These are phyloP conservation scores for Sapajus apella DNA, from an alignment of 2,113 vertebrate genomes.

Conservation along the genomic window DNA sequence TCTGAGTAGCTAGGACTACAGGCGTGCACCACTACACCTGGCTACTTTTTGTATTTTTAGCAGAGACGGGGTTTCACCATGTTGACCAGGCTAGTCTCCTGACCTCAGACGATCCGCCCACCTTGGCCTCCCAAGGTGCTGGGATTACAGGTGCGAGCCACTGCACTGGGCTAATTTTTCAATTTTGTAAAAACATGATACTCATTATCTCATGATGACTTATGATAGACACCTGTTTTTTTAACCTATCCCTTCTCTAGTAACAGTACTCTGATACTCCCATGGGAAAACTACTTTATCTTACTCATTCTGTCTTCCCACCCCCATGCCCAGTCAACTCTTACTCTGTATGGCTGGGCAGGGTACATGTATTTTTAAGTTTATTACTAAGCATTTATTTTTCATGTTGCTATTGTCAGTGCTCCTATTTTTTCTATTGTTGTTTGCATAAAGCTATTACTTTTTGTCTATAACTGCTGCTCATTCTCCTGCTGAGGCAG, in stretches of 20 bases:
- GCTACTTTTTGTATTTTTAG: no score
- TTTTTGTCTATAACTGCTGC: neutral
- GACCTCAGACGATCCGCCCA: no score
- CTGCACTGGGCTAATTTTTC: neutral
- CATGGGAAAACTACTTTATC: neutral
- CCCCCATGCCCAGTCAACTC: neutral
- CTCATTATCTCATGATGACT: neutral
- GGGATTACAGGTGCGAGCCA: no score
- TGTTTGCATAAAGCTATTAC: neutral
- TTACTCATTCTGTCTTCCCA: neutral
- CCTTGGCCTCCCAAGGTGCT: no score
- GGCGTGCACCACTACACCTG: no score
- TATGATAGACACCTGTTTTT: neutral
- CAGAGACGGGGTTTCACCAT: no score
- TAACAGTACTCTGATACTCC: neutral
- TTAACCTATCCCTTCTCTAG: neutral
- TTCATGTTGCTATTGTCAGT: neutral
- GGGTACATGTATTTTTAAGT: constrained; percentile 4
- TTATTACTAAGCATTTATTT: constrained; percentile 13
- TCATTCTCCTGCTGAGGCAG: neutral
- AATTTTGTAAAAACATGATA: neutral
- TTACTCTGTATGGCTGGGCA: neutral
- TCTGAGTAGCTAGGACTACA: no score
- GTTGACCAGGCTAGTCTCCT: no score
- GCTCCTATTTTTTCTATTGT: neutral